A percentile compares a stretch with the other conserved stretches of the same genome.
These are phyloP conservation scores for Helicoverpa assulta DNA, from an alignment of 2,888 invertebrate species.

Conservation along the genomic window DNA sequence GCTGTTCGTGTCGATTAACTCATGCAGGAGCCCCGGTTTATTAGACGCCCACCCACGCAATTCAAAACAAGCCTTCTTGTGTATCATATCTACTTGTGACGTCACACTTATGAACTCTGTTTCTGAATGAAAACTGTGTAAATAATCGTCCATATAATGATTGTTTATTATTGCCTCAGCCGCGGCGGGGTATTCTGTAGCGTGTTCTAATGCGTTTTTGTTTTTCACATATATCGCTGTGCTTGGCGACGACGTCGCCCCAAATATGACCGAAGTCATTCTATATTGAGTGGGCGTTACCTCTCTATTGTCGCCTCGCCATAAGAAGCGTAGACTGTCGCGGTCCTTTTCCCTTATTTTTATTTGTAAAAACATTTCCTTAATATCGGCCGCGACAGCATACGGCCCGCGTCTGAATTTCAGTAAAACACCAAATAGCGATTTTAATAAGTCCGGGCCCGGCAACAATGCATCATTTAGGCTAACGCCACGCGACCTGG, in stretches of 20 bases:
- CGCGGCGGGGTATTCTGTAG: neutral
- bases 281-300: neutral
- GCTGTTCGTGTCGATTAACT: neutral
- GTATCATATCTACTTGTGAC: slow-evolving; percentile 1
- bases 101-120: neutral
- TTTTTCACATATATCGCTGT: neutral
- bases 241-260: neutral
- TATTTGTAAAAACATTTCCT: slow-evolving; percentile 8
- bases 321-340: neutral
- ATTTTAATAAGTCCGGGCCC: neutral
- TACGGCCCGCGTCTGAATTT: neutral
- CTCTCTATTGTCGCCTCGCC: neutral
- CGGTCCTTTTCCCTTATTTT: neutral
- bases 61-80: neutral
- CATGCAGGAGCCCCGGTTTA: neutral
- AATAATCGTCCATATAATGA: slow-evolving; percentile 8
- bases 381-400: neutral
- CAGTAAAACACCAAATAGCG: neutral
- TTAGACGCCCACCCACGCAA: slow-evolving; percentile 1
- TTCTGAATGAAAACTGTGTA: neutral
- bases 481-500: neutral
- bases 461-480: neutral
- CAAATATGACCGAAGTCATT: neutral
- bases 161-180: neutral
- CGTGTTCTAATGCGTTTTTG: neutral